Evolutionary conservation across 2,797 vertebrate species (phyloP), one percentile per base, ranked within the genome.

Genomic region (Staurois parvus): DNA sequence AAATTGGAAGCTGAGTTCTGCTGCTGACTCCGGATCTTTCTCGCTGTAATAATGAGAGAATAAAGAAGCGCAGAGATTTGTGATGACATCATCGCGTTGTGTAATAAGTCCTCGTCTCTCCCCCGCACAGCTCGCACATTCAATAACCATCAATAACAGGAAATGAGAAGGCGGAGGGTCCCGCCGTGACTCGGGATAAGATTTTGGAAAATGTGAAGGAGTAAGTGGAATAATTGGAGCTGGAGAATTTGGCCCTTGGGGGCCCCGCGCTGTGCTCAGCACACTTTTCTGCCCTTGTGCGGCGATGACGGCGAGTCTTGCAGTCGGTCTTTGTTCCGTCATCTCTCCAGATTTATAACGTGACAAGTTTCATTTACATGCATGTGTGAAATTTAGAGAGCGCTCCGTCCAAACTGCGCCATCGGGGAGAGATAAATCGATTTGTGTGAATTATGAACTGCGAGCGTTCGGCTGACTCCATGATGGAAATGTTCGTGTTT

Each of bases 261-360:
- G 19, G 56, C 34, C 24, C 64, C 15, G 69, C 76, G 52, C 42
- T 74, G 84, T 79, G 84, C 84, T 84, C 34, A 21, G 76, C 70
- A 73, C 83, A 79, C 83, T 28, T 84, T 81, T 81, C 42, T 66
- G 42, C 40, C 21, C 72, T 45, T 29, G 40, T 59, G 11, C 30
- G 37, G 66, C 52, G 42, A 52, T 73, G 74, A 66, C 77, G 68
- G 83, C 34, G 37, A 64, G 69, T 72, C n/a, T 77, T 8, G 24
- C 67, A 45, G 29, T 26, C 67, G 28, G 13, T 21, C 34, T 67
- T 66, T 21, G 29, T 29, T 37, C 42, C 69, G 67, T 72, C 67
- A 56, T 56, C 67, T 48, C 1, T 30, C 45, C 64, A 52, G 78
- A 70, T 80, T 80, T 80, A 80, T 80, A 69, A 48, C n/a, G 77